Evolutionary conservation across 2,113 vertebrate genomes (phyloP), one percentile per base, ranked within the genome.

Genomic region (Trinectes maculatus): DNA sequence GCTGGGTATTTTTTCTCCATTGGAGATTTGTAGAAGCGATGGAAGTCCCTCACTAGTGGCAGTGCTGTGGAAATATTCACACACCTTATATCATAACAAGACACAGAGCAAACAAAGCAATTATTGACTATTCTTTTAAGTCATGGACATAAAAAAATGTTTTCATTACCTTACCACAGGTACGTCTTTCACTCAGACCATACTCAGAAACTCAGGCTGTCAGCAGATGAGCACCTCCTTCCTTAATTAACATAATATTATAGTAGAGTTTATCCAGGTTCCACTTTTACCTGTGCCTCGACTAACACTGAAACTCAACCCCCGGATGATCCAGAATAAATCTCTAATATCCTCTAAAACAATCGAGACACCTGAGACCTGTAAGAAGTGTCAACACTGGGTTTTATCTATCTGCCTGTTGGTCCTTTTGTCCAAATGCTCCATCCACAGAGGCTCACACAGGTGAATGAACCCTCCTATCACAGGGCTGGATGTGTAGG

Each of bases 1-100:
- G 15, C 31, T 13, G 89, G 71, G 28, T 84, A 85, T 42, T 87
- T 91, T 56, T 83, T 92, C 82, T 90, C 89, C 72, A 84, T 85
- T 75, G 71, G 29, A 9, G 61, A 59, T 74, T 75, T 49, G 44
- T 40, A 53, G 31, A 40, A 29, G 40, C 2, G 2, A n/a, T 49
- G 21, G 44, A 39, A 71, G 56, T 61, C 36, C 51, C 29, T 48
- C 25, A 53, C 0, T 59, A 5, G 16, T 4, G 2, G 46, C 37
- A 31, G 10, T 12, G 7, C 51, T 70, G 44, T 18, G 13, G 6
- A 76, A 36, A 51, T 6, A 71, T 62, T 39, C 15, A 51, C 1
- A 12, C 10, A 11, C 18, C 12, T 72, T 10, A 47, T n/a, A 1
- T 31, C 16, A 26, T 11, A 5, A 25, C 6, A 19, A 28, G 8